Evolutionary conservation across 2,888 invertebrate species (phyloP).

Genomic region (Exephanes ischioxanthus): DNA sequence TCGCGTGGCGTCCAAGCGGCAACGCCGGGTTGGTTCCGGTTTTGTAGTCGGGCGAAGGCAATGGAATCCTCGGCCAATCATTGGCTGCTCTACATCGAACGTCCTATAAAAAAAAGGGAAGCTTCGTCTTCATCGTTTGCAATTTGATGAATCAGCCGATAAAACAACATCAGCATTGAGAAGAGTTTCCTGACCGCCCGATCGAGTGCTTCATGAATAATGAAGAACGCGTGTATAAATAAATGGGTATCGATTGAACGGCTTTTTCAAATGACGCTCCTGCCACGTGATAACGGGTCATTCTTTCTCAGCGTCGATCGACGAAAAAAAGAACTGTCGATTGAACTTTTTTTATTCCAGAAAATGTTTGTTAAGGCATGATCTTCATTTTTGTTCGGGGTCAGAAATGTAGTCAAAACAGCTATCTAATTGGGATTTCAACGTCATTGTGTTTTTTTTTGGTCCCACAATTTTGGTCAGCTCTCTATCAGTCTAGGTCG

Average conservation of each 20-base stretch:
- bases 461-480: too few species aligned
- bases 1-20: constrained; percentile 21
- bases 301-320: too few species aligned
- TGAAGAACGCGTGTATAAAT: not conserved
- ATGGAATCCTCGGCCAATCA: constrained; percentile 12
- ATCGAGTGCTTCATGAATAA: not conserved
- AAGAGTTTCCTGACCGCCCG: not conserved
- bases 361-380: too few species aligned
- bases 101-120: not conserved
- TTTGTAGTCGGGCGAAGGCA: not conserved
- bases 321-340: too few species aligned
- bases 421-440: too few species aligned
- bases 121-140: not conserved
- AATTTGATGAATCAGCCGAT: not conserved
- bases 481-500: too few species aligned
- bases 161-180: not conserved
- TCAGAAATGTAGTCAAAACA: too few species aligned
- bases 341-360: too few species aligned
- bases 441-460: too few species aligned
- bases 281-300: too few species aligned
- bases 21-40: constrained; percentile 7
- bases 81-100: constrained; percentile 6
- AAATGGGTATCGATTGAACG: not conserved
- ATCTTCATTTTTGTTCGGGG: too few species aligned
- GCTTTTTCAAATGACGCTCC: not conserved